Evolutionary conservation across 2,113 vertebrate species (phyloP).

Genomic region (Phycodurus eques): DNA sequence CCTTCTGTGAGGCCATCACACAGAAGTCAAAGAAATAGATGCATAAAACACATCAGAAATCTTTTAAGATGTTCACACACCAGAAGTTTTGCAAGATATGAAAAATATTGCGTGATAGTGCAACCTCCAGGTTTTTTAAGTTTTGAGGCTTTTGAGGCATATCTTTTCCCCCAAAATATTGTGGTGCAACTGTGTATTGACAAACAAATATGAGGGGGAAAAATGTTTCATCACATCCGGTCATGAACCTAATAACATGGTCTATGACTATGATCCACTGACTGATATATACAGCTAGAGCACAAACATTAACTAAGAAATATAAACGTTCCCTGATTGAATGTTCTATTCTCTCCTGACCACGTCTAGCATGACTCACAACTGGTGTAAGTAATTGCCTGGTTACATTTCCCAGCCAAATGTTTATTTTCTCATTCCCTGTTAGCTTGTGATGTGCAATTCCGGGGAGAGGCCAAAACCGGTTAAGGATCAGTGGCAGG

Average conservation of each 20-base stretch:
- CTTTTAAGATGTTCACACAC: too few species aligned
- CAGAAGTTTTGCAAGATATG: too few species aligned
- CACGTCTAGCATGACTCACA: slow-evolving; percentile 21
- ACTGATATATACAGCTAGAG: slow-evolving; percentile 5
- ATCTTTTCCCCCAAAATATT: too few species aligned
- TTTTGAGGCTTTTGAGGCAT: too few species aligned
- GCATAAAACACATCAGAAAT: too few species aligned
- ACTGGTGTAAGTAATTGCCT: slow-evolving; percentile 50
- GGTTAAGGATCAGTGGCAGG: slow-evolving; percentile 55
- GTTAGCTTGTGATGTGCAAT: slow-evolving; percentile 53
- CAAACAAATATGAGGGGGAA: too few species aligned
- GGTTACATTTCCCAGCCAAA: slow-evolving; percentile 31
- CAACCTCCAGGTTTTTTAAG: too few species aligned
- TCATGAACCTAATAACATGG: neutral
- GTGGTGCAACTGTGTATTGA: too few species aligned
- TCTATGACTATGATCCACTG: neutral
- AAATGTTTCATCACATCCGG: too few species aligned
- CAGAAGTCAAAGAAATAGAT: too few species aligned
- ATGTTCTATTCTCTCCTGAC: neutral
- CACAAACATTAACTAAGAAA: slow-evolving; percentile 9
- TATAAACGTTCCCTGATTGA: neutral
- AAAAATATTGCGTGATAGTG: too few species aligned
- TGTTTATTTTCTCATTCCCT: slow-evolving; percentile 57
- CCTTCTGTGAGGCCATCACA: too few species aligned
- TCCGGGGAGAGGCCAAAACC: slow-evolving; percentile 50